A percentile compares a stretch with the other conserved stretches of the same genome.
phyloP scores from a whole-genome alignment of 2,888 invertebrate genomes.

The Endotricha flammealis region DNA sequence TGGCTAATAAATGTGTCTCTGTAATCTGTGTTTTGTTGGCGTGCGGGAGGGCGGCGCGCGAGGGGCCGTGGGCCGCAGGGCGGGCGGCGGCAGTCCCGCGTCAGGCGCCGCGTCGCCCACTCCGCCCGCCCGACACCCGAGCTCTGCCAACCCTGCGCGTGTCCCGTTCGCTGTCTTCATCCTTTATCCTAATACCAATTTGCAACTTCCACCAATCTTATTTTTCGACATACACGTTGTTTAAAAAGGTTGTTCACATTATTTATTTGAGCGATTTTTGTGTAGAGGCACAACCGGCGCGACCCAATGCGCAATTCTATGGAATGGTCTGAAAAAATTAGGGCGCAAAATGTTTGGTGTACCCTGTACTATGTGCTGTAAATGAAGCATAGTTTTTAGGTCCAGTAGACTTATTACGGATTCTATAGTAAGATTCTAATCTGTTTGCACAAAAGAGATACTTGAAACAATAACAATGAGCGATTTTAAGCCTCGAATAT shows the following conservation, averaged over 20 bases:
- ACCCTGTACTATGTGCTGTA: constrained; percentile 19
- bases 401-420: too few species aligned
- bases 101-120: constrained; percentile 66
- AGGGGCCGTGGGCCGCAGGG: constrained; percentile 38
- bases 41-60: constrained; percentile 42
- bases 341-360: constrained; percentile 33
- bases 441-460: too few species aligned
- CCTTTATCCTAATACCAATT: not conserved
- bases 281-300: constrained; percentile 54
- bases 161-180: constrained; percentile 19
- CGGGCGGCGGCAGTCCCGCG: constrained; percentile 69
- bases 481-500: too few species aligned
- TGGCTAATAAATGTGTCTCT: constrained; percentile 70
- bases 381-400: too few species aligned
- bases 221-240: not conserved
- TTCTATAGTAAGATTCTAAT: too few species aligned
- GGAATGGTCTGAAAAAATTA: constrained; percentile 51
- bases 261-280: constrained; percentile 39
- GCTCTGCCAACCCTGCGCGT: constrained; percentile 42
- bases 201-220: not conserved
- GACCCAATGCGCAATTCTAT: constrained; percentile 70
- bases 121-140: constrained; percentile 21
- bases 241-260: constrained; percentile 11
- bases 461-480: too few species aligned
- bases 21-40: constrained; percentile 72